These are phyloP conservation scores for Arion vulgaris DNA, from an alignment of 1,140 invertebrate species.

Conservation along the genomic window DNA sequence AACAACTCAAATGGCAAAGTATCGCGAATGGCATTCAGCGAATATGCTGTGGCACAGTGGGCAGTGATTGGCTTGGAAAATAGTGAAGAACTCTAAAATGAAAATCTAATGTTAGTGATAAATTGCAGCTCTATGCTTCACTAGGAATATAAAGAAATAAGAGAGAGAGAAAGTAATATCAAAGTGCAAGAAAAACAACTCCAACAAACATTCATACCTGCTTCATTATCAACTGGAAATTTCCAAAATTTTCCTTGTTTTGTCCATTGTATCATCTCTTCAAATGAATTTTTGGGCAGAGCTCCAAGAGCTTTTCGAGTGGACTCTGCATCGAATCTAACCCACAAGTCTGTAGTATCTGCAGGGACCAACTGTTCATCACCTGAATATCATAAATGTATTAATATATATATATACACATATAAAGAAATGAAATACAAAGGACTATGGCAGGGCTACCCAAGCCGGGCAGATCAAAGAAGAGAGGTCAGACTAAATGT, in stretches of 20 bases:
- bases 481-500: no score
- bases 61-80: no score
- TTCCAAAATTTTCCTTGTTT: conserved; percentile 95
- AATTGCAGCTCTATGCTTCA: no score
- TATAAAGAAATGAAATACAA: neutral
- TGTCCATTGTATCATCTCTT: conserved; percentile 94
- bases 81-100: no score
- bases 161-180: no score
- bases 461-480: neutral
- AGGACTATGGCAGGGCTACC: neutral
- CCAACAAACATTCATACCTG: conserved; percentile 78
- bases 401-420: no score
- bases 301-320: neutral
- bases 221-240: conserved; percentile 98
- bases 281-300: conserved; percentile 88
- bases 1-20: no score
- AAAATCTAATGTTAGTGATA: no score
- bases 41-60: no score
- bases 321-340: conserved; percentile 24
- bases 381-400: neutral
- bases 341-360: conserved; percentile 34
- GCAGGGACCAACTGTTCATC: neutral
- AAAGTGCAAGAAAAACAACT: no score
- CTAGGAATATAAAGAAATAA: no score
- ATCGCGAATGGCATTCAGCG: no score